Evolutionary conservation across 2,888 invertebrate species (phyloP).

Genomic region (Frankliniella intonsa): DNA sequence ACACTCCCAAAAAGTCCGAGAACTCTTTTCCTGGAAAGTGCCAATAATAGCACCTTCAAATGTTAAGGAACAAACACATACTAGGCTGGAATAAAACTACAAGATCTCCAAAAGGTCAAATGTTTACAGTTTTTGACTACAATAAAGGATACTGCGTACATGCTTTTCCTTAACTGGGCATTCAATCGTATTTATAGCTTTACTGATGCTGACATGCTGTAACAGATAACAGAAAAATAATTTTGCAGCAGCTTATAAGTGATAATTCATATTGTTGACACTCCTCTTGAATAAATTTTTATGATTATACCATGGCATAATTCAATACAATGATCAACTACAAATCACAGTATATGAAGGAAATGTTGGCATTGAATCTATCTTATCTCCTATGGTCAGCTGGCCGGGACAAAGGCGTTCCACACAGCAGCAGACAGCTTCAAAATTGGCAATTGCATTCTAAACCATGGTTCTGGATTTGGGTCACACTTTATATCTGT

Average conservation of each 20-base stretch:
- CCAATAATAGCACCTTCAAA: slow-evolving; percentile 78
- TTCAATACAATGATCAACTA: too few species aligned
- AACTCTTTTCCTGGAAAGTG: slow-evolving; percentile 89
- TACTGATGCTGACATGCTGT: slow-evolving; percentile 80
- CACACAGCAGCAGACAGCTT: too few species aligned
- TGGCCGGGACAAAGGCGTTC: too few species aligned
- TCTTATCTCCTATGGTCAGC: too few species aligned
- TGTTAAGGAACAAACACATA: slow-evolving; percentile 27
- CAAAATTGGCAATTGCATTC: too few species aligned
- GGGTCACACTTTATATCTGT: neutral
- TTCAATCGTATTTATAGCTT: slow-evolving; percentile 89
- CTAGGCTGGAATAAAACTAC: neutral
- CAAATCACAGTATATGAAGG: too few species aligned
- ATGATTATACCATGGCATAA: too few species aligned
- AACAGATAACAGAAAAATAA: slow-evolving; percentile 37
- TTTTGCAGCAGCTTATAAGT: neutral
- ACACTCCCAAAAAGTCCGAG: slow-evolving; percentile 82
- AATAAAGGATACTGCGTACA: slow-evolving; percentile 68
- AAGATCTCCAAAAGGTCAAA: neutral
- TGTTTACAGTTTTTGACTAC: neutral
- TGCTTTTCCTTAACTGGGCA: slow-evolving; percentile 97
- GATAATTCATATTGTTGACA: neutral
- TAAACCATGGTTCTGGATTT: neutral
- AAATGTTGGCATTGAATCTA: too few species aligned
- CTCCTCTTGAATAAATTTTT: too few species aligned